phyloP scores from a whole-genome alignment of 1,140 invertebrate species.

The Tetramorium alpestre region DNA sequence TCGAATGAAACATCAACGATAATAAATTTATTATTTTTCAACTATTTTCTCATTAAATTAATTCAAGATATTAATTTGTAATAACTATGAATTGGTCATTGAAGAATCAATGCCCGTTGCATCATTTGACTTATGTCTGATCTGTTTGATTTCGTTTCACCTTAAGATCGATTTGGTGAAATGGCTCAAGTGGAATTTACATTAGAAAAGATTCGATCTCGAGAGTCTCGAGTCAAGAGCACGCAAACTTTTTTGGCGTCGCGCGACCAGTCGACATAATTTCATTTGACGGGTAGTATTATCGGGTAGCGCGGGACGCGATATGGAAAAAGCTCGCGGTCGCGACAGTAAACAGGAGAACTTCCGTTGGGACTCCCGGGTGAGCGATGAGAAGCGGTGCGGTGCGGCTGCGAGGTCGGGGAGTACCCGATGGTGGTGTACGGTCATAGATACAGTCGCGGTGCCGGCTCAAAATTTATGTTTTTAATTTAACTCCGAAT shows the following conservation, averaged over 20 bases:
- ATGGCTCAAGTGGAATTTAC: not conserved
- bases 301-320: constrained; percentile 16
- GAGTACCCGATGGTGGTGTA: constrained; percentile 1
- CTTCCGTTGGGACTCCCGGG: constrained; percentile 70
- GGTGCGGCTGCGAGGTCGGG: constrained; percentile 61
- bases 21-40: not conserved
- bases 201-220: constrained; percentile 6
- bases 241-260: constrained; percentile 40
- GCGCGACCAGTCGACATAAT: constrained; percentile 33
- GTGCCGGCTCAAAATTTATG: constrained; percentile 82
- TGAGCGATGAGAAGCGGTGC: constrained; percentile 70
- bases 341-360: constrained; percentile 73
- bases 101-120: not conserved
- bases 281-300: constrained; percentile 48
- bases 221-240: constrained; percentile 10
- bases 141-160: not conserved
- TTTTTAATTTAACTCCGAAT: constrained; percentile 85
- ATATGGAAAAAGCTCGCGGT: constrained; percentile 63
- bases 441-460: constrained; percentile 53
- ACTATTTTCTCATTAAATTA: constrained; percentile 23
- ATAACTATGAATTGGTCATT: constrained; percentile 8
- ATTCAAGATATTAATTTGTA: not conserved
- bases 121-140: not conserved
- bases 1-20: not conserved
- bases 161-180: not conserved